These are phyloP conservation scores for Recurvirostra avosetta DNA, from an alignment of 2,113 vertebrate species.

Conservation along the genomic window DNA sequence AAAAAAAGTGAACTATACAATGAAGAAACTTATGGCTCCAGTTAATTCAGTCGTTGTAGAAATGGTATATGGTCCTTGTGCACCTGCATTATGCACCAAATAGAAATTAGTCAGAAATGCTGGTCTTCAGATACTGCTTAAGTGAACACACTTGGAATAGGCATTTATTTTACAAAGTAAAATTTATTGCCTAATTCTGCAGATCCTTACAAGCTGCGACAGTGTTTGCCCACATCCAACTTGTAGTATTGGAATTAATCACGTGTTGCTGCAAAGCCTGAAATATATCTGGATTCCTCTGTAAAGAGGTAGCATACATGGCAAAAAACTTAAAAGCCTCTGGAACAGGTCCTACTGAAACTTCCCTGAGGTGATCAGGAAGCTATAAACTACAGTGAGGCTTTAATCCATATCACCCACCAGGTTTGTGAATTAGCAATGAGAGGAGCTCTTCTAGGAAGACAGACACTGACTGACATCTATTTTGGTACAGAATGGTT, in stretches of 20 bases:
- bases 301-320: background rate
- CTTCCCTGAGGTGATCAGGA: conserved; percentile 10
- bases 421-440: background rate
- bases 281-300: background rate
- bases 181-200: background rate
- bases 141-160: background rate
- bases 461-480: background rate
- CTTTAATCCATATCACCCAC: background rate
- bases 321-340: background rate
- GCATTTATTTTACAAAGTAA: background rate
- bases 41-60: background rate
- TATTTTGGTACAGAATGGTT: background rate
- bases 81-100: background rate
- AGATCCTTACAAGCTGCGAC: background rate
- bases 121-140: background rate
- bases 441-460: background rate
- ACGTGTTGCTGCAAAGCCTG: background rate
- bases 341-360: conserved; percentile 16
- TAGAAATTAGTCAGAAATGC: background rate
- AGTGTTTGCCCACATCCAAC: background rate
- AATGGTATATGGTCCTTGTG: background rate
- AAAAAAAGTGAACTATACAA: background rate
- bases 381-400: background rate
- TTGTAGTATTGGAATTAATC: background rate
- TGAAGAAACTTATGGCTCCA: background rate